A percentile compares a stretch with the other conserved stretches of the same genome.
Evolutionary conservation across 2,113 vertebrate genomes (phyloP).

Genomic region (Stegastes partitus): DNA sequence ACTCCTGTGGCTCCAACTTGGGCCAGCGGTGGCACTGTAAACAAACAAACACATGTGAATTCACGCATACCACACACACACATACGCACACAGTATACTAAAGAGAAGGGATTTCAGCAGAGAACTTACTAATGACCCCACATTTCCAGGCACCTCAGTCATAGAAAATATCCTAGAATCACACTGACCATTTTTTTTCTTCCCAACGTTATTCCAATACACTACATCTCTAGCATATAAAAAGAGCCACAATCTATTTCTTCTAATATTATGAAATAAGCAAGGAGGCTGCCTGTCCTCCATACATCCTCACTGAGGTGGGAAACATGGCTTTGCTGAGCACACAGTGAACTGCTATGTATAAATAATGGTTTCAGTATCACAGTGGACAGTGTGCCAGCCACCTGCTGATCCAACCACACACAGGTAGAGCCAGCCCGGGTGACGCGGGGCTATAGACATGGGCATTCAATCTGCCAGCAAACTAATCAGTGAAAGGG

Average conservation of each 20-base stretch:
- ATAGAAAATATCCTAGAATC: conserved; percentile 50
- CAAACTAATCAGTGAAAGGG: conserved; percentile 82
- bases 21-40: conserved; percentile 71
- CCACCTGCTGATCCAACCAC: conserved; percentile 77
- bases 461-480: conserved; percentile 80
- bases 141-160: conserved; percentile 53
- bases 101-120: conserved; percentile 57
- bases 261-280: conserved; percentile 39
- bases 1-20: conserved; percentile 82
- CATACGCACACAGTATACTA: conserved; percentile 42
- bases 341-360: conserved; percentile 51
- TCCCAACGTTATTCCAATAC: conserved; percentile 26
- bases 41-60: conserved; percentile 74
- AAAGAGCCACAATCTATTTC: conserved; percentile 12
- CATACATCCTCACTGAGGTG: conserved; percentile 26
- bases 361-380: conserved; percentile 82
- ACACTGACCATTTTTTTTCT: conserved; percentile 14
- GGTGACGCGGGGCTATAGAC: conserved; percentile 73
- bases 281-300: conserved; percentile 1
- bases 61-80: conserved; percentile 35
- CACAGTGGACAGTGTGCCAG: conserved; percentile 72
- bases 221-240: conserved; percentile 33
- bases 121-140: conserved; percentile 80
- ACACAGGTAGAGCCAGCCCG: conserved; percentile 76
- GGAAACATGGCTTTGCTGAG: conserved; percentile 47